Evolutionary conservation across 2,113 vertebrate species (phyloP), one percentile per base, ranked within the genome.

Genomic region (Gallinago jamesoni): DNA sequence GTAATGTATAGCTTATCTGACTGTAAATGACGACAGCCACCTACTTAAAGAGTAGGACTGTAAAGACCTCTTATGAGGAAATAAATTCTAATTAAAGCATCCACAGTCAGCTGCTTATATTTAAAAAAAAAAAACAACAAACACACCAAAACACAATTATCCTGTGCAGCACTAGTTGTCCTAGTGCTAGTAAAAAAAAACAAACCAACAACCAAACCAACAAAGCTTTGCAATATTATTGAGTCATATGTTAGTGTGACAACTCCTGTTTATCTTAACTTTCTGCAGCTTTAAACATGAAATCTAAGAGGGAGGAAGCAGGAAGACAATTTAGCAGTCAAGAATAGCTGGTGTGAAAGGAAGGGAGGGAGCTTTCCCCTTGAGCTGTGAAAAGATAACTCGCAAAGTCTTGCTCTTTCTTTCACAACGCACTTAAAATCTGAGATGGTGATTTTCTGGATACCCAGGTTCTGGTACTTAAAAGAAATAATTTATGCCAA

Each of bases 281-380:
- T 95, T 96, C 75, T 91, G 93, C 56, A 82, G 73, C 74, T 94
- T 95, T 95, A 93, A 95, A 95, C 74, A 87, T 22, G 56, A 79
- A 91, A 95, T 95, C 93, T 94, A 95, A 95, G 89, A 78, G 90
- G 89, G 95, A 90, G 80, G 96, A 95, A 94, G 94, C 90, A 96
- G 93, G 94, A 97, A 97, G 93, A 93, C 79, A 97, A 93, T 84
- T 92, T 84, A 94, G 45, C 1, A 1, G 92, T 93, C 96, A 93
- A 97, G 92, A 96, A 97, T 97, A 96, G 93, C 87, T 96, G 82
- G 96, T 89, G 92, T 94, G 94, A 96, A 93, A 96, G 95, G 95
- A 86, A 91, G 94, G 92, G 96, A 94, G 89, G 93, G 95, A 91
- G 68, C 93, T 81, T 89, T 94, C 92, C 96, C 92, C 90, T 94